phyloP scores from a whole-genome alignment of 2,113 vertebrate species.

The Leptobrachium ailaonicum region DNA sequence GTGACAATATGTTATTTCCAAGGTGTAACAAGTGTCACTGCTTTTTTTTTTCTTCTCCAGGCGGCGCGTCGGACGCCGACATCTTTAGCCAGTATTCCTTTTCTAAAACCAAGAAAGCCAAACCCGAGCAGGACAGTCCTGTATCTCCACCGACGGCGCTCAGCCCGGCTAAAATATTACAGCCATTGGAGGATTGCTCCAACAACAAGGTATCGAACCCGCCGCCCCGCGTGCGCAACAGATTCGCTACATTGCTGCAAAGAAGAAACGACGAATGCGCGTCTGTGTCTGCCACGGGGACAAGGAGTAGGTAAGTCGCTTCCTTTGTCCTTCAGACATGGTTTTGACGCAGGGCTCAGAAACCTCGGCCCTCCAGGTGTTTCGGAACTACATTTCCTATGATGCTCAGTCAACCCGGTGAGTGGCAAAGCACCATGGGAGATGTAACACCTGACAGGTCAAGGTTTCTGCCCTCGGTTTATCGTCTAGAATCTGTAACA shows the following conservation, averaged over 20 bases:
- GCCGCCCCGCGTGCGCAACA: conserved; percentile 67
- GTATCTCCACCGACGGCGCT: neutral
- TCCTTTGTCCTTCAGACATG: neutral
- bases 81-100: conserved; percentile 83
- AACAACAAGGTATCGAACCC: conserved; percentile 45
- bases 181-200: conserved; percentile 34
- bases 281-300: conserved; percentile 66
- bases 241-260: conserved; percentile 81
- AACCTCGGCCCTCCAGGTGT: too few relatives aligned
- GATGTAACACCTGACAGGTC: too few relatives aligned
- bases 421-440: too few relatives aligned
- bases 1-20: too few relatives aligned
- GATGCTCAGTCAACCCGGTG: too few relatives aligned
- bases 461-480: too few relatives aligned
- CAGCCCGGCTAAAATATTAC: conserved; percentile 36
- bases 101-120: conserved; percentile 73
- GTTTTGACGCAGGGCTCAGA: too few relatives aligned
- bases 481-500: too few relatives aligned
- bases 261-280: conserved; percentile 74
- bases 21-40: too few relatives aligned
- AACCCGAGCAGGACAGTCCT: conserved; percentile 50
- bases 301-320: conserved; percentile 80
- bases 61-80: conserved; percentile 76
- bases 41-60: conserved; percentile 50
- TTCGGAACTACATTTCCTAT: too few relatives aligned